Percentiles rank a stretch among this genome's conserved stretches.
phyloP scores from a whole-genome alignment of 1,140 invertebrate species.

The Diabrotica virgifera region DNA sequence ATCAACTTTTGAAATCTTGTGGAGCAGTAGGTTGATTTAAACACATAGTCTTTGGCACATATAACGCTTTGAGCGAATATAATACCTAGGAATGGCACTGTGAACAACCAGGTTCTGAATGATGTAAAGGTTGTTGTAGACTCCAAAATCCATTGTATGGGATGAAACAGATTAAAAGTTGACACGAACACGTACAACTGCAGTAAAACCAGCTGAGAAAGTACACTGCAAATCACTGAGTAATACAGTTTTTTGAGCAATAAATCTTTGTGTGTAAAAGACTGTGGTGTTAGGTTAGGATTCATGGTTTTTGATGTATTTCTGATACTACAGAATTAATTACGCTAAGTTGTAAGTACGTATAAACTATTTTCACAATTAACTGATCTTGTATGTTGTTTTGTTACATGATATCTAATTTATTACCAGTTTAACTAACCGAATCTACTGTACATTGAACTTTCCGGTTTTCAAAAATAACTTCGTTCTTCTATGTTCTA shows the following conservation, averaged over 20 bases:
- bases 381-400: too few relatives aligned
- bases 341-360: too few relatives aligned
- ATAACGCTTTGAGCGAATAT: conserved; percentile 58
- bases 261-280: conserved; percentile 49
- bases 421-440: too few relatives aligned
- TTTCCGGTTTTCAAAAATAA: too few relatives aligned
- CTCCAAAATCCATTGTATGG: conserved; percentile 51
- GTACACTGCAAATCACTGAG: conserved; percentile 51
- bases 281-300: conserved; percentile 29
- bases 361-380: too few relatives aligned
- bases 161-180: conserved; percentile 55
- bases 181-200: conserved; percentile 52
- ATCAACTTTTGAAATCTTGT: conserved; percentile 62
- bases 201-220: conserved; percentile 54
- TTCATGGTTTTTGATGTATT: conserved; percentile 22
- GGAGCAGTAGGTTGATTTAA: conserved; percentile 52
- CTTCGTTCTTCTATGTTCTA: too few relatives aligned
- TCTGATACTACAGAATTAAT: neutral
- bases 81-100: conserved; percentile 53
- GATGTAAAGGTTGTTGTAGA: conserved; percentile 53
- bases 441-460: too few relatives aligned
- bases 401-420: too few relatives aligned
- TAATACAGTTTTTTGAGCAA: conserved; percentile 50
- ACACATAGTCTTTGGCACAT: conserved; percentile 58
- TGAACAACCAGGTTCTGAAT: conserved; percentile 55